Evolutionary conservation across 2,113 vertebrate species (phyloP), one percentile per base, ranked within the genome.

Genomic region (Callorhinus ursinus): DNA sequence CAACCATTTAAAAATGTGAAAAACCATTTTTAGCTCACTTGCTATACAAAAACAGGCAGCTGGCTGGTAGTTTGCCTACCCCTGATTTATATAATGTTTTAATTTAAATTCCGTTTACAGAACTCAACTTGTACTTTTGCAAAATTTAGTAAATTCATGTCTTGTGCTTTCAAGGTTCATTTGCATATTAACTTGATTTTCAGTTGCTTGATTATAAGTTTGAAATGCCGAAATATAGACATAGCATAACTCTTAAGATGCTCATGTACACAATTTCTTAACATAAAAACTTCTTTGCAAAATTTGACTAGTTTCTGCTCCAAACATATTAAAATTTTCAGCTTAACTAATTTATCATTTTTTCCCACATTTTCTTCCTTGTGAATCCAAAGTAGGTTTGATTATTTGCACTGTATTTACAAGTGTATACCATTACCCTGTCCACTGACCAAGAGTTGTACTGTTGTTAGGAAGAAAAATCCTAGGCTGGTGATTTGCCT

Each of bases 161-260:
- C 88, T 92, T 94, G 69, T 33, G 16, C 88, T 92, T 95, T 95
- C 59, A 72, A 72, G 18, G 1, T 95, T 96, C 51, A 88, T 95
- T 95, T 95, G 81, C 84, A 90, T 97, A 79, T 92, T 90, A 92
- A 69, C 39, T 81, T 92, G 53, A 90, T 95, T 94, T 97, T 95
- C 67, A 87, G 0, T 36, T 96, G 36, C 13, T 28, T 83, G 39
- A 77, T 97, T 93, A 61, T 46, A 93, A 92, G 33, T 94, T 96
- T 94, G 81, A 93, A 88, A 36, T 90, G 49, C 77, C 59, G 26
- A 96, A 96, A 96, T 94, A 90, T 3, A 67, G 19, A 74, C 9
- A 49, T 51, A 79, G 91, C 10, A 14, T 88, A 93, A 86, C 65
- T 93, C 83, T 89, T 94, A 65, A 72, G 49, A 93, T 91, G 11